These are phyloP conservation scores for Nerophis ophidion DNA, from an alignment of 2,113 vertebrate species.

Conservation along the genomic window DNA sequence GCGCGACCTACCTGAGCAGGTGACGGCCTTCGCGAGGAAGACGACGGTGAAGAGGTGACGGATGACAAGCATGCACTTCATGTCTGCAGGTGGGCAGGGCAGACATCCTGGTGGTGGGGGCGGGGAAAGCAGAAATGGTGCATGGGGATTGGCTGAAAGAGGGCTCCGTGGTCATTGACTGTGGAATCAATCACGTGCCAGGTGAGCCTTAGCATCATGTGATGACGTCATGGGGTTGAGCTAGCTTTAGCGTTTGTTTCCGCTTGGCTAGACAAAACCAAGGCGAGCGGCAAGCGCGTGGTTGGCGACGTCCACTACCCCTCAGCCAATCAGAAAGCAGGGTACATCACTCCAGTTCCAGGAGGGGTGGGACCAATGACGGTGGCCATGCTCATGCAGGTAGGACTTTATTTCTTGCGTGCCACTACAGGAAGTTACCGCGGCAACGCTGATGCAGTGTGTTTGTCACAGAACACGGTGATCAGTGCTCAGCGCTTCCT, in stretches of 20 bases:
- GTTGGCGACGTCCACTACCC: constrained; percentile 88
- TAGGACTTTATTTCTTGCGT: neutral
- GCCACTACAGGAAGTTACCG: neutral
- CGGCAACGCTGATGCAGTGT: neutral
- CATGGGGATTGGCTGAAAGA: constrained; percentile 94
- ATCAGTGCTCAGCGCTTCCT: constrained; percentile 83
- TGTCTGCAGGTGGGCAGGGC: constrained; percentile 75
- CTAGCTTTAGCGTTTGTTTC: constrained; percentile 22
- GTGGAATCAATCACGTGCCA: constrained; percentile 89
- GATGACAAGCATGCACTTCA: neutral
- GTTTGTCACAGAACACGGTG: constrained; percentile 82
- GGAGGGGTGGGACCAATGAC: constrained; percentile 98
- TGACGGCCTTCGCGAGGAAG: constrained; percentile 2
- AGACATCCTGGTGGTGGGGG: constrained; percentile 91
- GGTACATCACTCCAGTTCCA: constrained; percentile 91
- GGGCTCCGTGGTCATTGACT: constrained; percentile 91
- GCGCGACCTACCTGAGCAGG: constrained; percentile 70
- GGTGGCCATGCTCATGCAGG: constrained; percentile 98
- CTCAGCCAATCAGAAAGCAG: constrained; percentile 81
- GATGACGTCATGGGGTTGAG: neutral
- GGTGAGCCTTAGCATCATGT: constrained; percentile 59
- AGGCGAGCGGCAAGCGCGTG: constrained; percentile 77
- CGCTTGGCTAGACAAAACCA: constrained; percentile 75
- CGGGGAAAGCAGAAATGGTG: constrained; percentile 88
- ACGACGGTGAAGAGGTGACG: too few species aligned